A percentile compares a stretch with the other conserved stretches of the same genome.
phyloP scores from a whole-genome alignment of 2,888 invertebrate species.

The Drosophila atripex region DNA sequence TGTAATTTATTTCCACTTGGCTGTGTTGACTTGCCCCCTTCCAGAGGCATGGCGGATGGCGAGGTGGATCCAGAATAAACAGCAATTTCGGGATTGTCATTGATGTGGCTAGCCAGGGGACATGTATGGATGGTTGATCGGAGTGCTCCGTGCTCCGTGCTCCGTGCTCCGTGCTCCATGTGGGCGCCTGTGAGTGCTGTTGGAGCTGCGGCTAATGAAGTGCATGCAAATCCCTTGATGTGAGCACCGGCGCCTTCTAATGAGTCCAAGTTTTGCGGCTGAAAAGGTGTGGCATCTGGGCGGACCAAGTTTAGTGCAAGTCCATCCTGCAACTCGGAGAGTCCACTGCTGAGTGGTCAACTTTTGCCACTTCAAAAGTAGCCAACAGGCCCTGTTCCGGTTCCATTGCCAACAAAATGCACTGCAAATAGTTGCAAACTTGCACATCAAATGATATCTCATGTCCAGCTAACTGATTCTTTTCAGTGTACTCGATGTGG shows the following conservation, averaged over 20 bases:
- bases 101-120: constrained; percentile 62
- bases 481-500: constrained; percentile 53
- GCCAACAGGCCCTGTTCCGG: constrained; percentile 7
- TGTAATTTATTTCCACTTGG: constrained; percentile 70
- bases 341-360: constrained; percentile 32
- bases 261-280: constrained; percentile 56
- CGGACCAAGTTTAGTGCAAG: constrained; percentile 34
- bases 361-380: constrained; percentile 50
- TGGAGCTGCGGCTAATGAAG: constrained; percentile 69
- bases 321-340: constrained; percentile 19
- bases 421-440: constrained; percentile 2
- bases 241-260: constrained; percentile 52
- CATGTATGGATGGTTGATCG: constrained; percentile 24
- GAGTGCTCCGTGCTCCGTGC: constrained; percentile 20
- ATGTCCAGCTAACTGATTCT: background rate
- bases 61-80: constrained; percentile 52
- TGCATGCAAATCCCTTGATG: constrained; percentile 65
- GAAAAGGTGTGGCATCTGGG: constrained; percentile 45
- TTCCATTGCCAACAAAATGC: background rate
- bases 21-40: constrained; percentile 57
- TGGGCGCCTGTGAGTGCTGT: constrained; percentile 42
- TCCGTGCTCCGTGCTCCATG: constrained; percentile 15
- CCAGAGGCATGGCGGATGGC: background rate
- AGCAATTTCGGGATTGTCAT: constrained; percentile 65
- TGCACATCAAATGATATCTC: constrained; percentile 6